Evolutionary conservation across 2,888 invertebrate species (phyloP).

Genomic region (Tortricodes alternella): DNA sequence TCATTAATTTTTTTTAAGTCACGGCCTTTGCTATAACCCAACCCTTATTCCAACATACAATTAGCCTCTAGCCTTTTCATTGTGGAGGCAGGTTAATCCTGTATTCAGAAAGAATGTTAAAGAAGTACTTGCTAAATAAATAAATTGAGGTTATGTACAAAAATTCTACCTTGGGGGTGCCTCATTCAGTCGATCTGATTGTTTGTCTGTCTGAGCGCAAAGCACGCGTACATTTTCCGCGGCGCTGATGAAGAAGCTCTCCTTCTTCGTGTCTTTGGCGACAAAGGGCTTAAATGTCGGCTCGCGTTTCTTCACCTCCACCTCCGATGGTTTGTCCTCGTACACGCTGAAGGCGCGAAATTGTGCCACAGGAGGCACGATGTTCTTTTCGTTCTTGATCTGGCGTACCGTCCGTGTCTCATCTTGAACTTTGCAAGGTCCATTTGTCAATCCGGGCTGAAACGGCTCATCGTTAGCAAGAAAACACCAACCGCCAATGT

Average conservation of each 20-base stretch:
- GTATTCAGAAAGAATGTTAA: too few species aligned
- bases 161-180: constrained; percentile 51
- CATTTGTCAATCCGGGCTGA: constrained; percentile 73
- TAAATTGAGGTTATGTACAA: constrained; percentile 26
- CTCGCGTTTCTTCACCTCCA: constrained; percentile 69
- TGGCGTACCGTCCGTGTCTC: constrained; percentile 72
- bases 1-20: too few species aligned
- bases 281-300: constrained; percentile 72
- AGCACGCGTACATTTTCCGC: constrained; percentile 63
- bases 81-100: too few species aligned
- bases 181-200: constrained; percentile 62
- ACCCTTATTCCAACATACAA: too few species aligned
- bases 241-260: constrained; percentile 61
- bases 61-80: too few species aligned
- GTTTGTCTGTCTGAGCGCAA: constrained; percentile 65
- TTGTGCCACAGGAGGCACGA: constrained; percentile 85
- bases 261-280: constrained; percentile 64
- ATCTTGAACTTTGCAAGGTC: constrained; percentile 74
- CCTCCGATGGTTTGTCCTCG: constrained; percentile 83
- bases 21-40: too few species aligned
- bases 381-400: constrained; percentile 77
- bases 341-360: constrained; percentile 90
- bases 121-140: too few species aligned
- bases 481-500: constrained; percentile 11
- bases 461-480: constrained; percentile 33